These are phyloP conservation scores for Pachyseris speciosa DNA, from an alignment of 64 coral and sea anemone genomes.

Conservation along the genomic window DNA sequence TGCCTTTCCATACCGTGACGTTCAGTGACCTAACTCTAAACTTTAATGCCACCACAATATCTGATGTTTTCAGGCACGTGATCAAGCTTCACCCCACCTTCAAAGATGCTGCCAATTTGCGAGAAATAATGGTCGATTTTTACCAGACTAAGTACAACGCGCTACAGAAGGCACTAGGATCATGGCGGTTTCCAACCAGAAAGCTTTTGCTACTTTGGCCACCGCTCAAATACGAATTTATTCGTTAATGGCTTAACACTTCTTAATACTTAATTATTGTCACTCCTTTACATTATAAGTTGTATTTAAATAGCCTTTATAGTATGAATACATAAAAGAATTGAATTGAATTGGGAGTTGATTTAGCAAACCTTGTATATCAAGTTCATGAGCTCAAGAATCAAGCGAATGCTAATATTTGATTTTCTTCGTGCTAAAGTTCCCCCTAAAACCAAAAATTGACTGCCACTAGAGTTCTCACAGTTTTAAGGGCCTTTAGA, in stretches of 20 bases:
- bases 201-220: too few relatives aligned
- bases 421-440: background rate
- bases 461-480: too few relatives aligned
- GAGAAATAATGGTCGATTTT: conserved; percentile 35
- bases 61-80: conserved; percentile 27
- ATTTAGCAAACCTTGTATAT: background rate
- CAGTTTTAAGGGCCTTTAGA: too few relatives aligned
- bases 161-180: background rate
- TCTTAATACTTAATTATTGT: too few relatives aligned
- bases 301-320: conserved; percentile 1
- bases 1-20: conserved; percentile 31
- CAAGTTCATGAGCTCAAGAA: conserved; percentile 2
- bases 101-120: conserved; percentile 6
- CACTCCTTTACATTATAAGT: conserved; percentile 63
- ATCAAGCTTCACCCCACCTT: background rate
- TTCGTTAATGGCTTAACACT: too few relatives aligned
- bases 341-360: conserved; percentile 24
- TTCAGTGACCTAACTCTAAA: too few relatives aligned
- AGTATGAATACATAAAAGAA: conserved; percentile 14
- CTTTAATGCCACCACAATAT: conserved; percentile 25
- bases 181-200: too few relatives aligned
- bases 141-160: conserved; percentile 52
- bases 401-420: conserved; percentile 9
- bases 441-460: too few relatives aligned
- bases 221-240: too few relatives aligned